phyloP scores from a whole-genome alignment of 1,140 invertebrate genomes.

The Bombus sylvicola region DNA sequence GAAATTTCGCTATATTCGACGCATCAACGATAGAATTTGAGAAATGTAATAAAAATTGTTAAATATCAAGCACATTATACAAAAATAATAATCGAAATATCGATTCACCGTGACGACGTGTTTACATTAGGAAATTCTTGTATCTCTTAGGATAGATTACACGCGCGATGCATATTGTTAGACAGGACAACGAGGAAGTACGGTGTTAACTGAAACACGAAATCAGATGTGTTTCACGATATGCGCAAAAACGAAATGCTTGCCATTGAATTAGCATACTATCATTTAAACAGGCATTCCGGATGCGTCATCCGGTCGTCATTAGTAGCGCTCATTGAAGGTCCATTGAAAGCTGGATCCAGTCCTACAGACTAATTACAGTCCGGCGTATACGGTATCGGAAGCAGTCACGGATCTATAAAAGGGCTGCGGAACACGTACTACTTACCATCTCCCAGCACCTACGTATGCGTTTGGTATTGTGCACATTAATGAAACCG shows the following conservation, averaged over 20 bases:
- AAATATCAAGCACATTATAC: neutral
- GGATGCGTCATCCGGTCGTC: slow-evolving; percentile 53
- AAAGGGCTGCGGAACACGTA: slow-evolving; percentile 45
- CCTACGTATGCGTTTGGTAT: slow-evolving; percentile 31
- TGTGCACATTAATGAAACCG: slow-evolving; percentile 52
- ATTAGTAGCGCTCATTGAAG: slow-evolving; percentile 53
- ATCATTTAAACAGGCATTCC: slow-evolving; percentile 52
- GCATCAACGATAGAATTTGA: neutral
- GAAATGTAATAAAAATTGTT: neutral
- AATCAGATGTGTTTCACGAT: slow-evolving; percentile 20
- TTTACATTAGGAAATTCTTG: neutral
- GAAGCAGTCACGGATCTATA: slow-evolving; percentile 47
- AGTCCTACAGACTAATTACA: slow-evolving; percentile 55
- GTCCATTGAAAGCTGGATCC: slow-evolving; percentile 51
- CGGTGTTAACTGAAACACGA: slow-evolving; percentile 23
- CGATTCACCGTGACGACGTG: neutral
- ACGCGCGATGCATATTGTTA: neutral
- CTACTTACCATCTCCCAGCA: slow-evolving; percentile 14
- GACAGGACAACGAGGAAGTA: slow-evolving; percentile 8
- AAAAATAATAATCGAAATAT: neutral
- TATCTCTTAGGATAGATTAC: neutral
- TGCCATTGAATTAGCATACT: slow-evolving; percentile 54
- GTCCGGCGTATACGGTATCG: slow-evolving; percentile 45
- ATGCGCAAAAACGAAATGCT: slow-evolving; percentile 39
- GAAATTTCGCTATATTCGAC: neutral